Evolutionary conservation across 2,113 vertebrate genomes (phyloP).

Genomic region (Gymnocephalus cernua): DNA sequence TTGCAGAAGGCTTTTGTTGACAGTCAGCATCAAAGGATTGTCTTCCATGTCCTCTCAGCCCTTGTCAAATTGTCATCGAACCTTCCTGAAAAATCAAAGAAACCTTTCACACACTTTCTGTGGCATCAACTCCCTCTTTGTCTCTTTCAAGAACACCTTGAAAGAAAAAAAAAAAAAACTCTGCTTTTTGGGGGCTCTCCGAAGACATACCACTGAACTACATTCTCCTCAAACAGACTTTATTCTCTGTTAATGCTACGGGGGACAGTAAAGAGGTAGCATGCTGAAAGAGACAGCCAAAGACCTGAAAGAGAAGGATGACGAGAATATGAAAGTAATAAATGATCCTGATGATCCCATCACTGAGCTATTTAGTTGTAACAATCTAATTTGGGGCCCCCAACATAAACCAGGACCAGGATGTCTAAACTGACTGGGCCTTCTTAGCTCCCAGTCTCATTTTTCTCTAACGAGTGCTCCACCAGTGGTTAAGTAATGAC

Average conservation of each 20-base stretch:
- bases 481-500: constrained; percentile 58
- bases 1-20: constrained; percentile 68
- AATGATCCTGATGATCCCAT: constrained; percentile 47
- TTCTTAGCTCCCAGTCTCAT: constrained; percentile 28
- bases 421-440: constrained; percentile 37
- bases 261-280: constrained; percentile 17
- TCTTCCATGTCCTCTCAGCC: constrained; percentile 66
- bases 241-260: constrained; percentile 30
- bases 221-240: constrained; percentile 49
- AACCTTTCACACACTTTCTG: constrained; percentile 55
- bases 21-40: constrained; percentile 74
- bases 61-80: constrained; percentile 74
- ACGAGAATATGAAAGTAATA: constrained; percentile 32
- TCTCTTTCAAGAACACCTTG: constrained; percentile 62
- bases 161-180: constrained; percentile 34
- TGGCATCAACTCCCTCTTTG: constrained; percentile 62
- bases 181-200: constrained; percentile 52
- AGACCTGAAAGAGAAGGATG: constrained; percentile 21
- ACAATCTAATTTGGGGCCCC: constrained; percentile 47
- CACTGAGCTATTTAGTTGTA: constrained; percentile 50
- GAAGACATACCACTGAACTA: constrained; percentile 54
- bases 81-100: constrained; percentile 72
- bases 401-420: constrained; percentile 43
- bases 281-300: constrained; percentile 12
- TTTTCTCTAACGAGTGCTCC: constrained; percentile 50